Percentiles rank a stretch among this genome's conserved stretches.
Conservation (phyloP, 2,797 vertebrate species). For the Ispidina picta region DNA sequence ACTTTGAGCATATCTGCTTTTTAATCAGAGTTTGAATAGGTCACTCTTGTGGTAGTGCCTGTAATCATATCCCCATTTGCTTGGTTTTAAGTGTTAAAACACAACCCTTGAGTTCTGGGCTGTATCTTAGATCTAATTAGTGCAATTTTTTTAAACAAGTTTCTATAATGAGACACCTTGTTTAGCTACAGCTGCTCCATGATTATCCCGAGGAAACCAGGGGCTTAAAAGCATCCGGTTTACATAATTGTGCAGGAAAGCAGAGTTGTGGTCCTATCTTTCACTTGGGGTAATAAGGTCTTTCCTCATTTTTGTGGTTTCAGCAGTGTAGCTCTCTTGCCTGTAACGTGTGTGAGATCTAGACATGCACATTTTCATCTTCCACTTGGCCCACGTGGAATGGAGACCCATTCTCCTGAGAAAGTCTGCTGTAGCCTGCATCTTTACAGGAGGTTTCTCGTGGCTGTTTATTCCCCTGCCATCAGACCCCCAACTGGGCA, state of each 20-base stretch:
- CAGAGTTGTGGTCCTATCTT: neutral
- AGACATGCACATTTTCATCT: neutral
- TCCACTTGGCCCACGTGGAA: neutral
- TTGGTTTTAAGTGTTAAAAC: conserved; percentile 14
- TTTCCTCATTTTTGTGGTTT: neutral
- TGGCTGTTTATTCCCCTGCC: neutral
- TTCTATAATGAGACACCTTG: conserved; percentile 18
- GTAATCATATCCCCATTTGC: neutral
- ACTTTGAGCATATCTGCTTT: neutral
- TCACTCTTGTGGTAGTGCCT: neutral
- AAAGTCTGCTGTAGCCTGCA: fast-evolving
- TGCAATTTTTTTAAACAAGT: neutral
- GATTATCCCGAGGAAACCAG: conserved; percentile 19
- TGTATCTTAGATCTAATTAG: neutral
- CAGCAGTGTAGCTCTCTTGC: neutral
- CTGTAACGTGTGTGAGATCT: neutral
- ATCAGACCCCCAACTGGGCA: neutral
- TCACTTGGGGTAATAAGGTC: neutral
- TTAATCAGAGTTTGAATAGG: neutral
- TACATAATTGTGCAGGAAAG: neutral
- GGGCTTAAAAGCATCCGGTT: conserved; percentile 24
- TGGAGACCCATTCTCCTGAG: neutral
- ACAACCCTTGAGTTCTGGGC: neutral
- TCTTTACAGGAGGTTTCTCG: neutral
- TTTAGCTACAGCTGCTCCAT: conserved; percentile 18